Evolutionary conservation across 2,888 invertebrate species (phyloP), one percentile per base, ranked within the genome.

Genomic region (Drepanosiphum platanoidis): DNA sequence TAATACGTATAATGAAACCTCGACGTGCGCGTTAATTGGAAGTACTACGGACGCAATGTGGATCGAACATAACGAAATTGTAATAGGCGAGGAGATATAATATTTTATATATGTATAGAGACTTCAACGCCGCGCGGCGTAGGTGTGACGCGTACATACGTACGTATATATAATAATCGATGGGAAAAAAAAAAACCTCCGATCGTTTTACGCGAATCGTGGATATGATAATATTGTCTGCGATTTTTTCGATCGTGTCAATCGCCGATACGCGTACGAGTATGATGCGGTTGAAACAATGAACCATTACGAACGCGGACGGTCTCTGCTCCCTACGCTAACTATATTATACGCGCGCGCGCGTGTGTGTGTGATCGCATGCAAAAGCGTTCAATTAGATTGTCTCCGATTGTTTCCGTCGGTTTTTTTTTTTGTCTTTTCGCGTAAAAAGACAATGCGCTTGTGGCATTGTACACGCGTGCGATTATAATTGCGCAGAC

Each of bases 371-470:
- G 27, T 34, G 52, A n/a, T 34, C 52, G n/a, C 18, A 58, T 77
- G 36, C 34, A 77, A 34, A 52, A 36, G 27, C 4, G 36, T 27
- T 36, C 36, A 61, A 77, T 78, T 18, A 27, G 27, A 61, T 77
- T 7, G 66, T 66, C 66, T 66, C 78, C 66, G 42, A 78, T 66
- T 70, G 66, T 70, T n/a, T 70, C 22, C 7, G 4, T 32, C 22
- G 22, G 4, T 32, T 66, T 70, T 34, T 70, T 36, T 70, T 70
- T 52, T 52, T 52, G 36, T 18, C 36, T 78, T 78, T 36, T 39
- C n/a, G 30, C 22, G 42, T 30, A 39, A 61, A 77, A 61, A 77
- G 27, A 77, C 77, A 77, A 77, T 77, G 61, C 36, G 58, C 18
- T 13, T 1, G 61, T 22, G 61, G 32, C n/a, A 32, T 32, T n/a